Conservation (phyloP, 2,797 vertebrate genomes). For the Enteromius anoplus region DNA sequence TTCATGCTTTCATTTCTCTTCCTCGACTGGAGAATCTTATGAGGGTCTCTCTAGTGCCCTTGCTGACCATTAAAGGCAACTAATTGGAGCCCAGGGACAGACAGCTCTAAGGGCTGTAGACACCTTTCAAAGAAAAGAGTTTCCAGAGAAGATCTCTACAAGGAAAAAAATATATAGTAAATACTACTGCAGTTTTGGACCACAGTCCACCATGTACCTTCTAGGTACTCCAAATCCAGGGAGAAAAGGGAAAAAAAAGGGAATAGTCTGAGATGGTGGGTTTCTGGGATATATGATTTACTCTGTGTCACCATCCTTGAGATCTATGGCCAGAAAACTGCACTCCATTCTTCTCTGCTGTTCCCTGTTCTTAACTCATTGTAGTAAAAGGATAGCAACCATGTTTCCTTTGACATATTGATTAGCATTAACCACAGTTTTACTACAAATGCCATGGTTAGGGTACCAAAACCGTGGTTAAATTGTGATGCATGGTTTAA, state of each 20-base stretch:
- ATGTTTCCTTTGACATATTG: not conserved
- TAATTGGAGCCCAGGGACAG: slow-evolving; percentile 46
- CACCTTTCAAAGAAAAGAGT: slow-evolving; percentile 36
- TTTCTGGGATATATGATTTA: slow-evolving; percentile 7
- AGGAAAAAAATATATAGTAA: not conserved
- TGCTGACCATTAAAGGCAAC: slow-evolving; percentile 37
- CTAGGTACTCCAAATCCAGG: not conserved
- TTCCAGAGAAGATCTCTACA: not conserved
- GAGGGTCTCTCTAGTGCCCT: slow-evolving; percentile 29
- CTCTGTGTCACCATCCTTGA: not conserved
- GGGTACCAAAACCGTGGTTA: not conserved
- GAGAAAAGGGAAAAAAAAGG: not conserved
- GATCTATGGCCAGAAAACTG: slow-evolving; percentile 6
- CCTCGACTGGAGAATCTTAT: slow-evolving; percentile 1
- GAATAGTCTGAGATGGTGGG: not conserved
- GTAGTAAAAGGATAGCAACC: not conserved
- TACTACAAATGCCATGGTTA: not conserved
- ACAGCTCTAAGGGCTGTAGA: slow-evolving; percentile 1
- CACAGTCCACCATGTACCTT: slow-evolving; percentile 7
- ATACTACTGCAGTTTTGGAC: slow-evolving; percentile 23
- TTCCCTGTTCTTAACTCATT: not conserved
- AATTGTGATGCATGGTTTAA: not conserved
- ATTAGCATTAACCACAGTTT: not conserved
- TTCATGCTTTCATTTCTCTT: slow-evolving; percentile 26
- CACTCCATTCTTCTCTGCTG: not conserved